Percentiles rank a stretch among this genome's conserved stretches.
These are phyloP conservation scores for Schmidtea mediterranea DNA, from an alignment of 1,140 invertebrate species.

Conservation along the genomic window DNA sequence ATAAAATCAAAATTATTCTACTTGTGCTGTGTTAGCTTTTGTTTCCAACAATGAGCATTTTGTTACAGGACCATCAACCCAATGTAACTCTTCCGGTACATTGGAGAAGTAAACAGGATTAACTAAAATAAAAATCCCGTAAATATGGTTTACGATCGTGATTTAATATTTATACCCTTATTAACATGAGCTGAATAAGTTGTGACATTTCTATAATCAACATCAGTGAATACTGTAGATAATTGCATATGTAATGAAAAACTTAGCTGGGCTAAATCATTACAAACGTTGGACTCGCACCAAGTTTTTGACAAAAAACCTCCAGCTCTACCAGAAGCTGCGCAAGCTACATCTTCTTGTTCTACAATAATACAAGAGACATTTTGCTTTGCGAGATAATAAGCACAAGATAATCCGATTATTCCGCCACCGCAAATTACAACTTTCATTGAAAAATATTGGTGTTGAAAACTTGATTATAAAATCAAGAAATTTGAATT, in stretches of 20 bases:
- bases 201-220: neutral
- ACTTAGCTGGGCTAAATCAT: constrained; percentile 1
- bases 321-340: constrained; percentile 7
- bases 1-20: too few relatives aligned
- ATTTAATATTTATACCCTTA: too few relatives aligned
- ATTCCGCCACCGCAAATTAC: constrained; percentile 7
- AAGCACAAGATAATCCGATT: constrained; percentile 7
- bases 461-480: too few relatives aligned
- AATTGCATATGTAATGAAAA: constrained; percentile 5
- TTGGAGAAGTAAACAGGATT: too few relatives aligned
- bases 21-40: constrained; percentile 4
- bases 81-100: neutral
- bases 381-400: constrained; percentile 2
- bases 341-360: constrained; percentile 6
- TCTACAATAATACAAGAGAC: constrained; percentile 6
- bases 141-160: too few relatives aligned
- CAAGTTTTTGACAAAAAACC: constrained; percentile 7
- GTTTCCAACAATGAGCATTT: neutral
- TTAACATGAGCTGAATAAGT: neutral
- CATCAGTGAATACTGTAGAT: neutral
- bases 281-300: neutral
- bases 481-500: too few relatives aligned
- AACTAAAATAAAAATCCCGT: too few relatives aligned
- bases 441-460: neutral
- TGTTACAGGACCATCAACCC: neutral